Percentiles rank a stretch among this genome's conserved stretches.
These are phyloP conservation scores for Rhagologus leucostigma DNA, from an alignment of 2,113 vertebrate species.

Conservation along the genomic window DNA sequence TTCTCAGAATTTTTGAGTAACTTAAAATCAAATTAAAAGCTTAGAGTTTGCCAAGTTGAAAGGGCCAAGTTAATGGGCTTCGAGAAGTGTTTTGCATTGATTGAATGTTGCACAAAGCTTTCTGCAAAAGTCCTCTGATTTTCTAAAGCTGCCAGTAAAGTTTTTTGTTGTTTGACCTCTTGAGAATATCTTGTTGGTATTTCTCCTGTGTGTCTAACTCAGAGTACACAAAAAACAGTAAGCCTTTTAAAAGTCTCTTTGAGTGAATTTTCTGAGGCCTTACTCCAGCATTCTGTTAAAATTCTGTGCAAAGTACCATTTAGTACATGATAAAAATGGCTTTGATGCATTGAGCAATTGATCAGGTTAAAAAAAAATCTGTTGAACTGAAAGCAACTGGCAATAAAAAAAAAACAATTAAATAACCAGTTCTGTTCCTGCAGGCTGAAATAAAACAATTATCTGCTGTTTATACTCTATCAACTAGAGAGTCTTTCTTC, in stretches of 20 bases:
- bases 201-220: not conserved
- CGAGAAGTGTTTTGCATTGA: not conserved
- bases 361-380: not conserved
- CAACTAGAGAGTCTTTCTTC: not conserved
- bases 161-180: not conserved
- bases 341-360: not conserved
- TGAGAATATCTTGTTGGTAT: not conserved
- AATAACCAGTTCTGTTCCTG: not conserved
- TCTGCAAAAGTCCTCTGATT: not conserved
- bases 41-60: not conserved
- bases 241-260: not conserved
- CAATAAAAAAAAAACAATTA: not conserved
- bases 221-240: not conserved
- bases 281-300: not conserved
- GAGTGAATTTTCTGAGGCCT: not conserved
- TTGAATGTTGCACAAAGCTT: not conserved
- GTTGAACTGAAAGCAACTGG: not conserved
- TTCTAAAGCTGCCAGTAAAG: not conserved
- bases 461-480: not conserved
- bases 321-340: accelerated
- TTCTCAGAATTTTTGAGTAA: not conserved
- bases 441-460: not conserved
- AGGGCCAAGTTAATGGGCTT: not conserved
- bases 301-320: not conserved
- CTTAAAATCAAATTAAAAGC: not conserved